These are phyloP conservation scores for Pseudorhiza aurosa DNA, from an alignment of 30 jellyfish, hydroid and myxozoan species.

Conservation along the genomic window DNA sequence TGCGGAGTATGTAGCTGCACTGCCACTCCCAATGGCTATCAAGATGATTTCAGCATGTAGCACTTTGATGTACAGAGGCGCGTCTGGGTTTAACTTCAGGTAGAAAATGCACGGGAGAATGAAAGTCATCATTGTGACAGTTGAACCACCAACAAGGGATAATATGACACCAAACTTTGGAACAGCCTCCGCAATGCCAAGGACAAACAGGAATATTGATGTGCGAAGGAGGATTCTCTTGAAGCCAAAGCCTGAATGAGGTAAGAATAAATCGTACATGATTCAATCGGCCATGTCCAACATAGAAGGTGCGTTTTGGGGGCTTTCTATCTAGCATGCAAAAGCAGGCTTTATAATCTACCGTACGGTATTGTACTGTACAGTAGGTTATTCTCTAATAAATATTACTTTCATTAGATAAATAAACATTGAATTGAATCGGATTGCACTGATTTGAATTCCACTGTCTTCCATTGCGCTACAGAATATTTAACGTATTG, in stretches of 20 bases:
- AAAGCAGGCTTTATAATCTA: too few species aligned
- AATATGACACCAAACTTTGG: conserved; percentile 89
- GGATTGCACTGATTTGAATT: too few species aligned
- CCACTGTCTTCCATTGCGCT: too few species aligned
- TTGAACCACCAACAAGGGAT: conserved; percentile 88
- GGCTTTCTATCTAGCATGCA: too few species aligned
- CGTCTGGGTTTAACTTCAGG: conserved; percentile 28
- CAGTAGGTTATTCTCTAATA: too few species aligned
- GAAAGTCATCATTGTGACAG: conserved; percentile 90
- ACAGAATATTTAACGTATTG: too few species aligned
- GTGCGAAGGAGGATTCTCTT: conserved; percentile 70
- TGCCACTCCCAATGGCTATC: conserved; percentile 80
- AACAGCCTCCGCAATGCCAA: conserved; percentile 90
- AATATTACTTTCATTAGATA: too few species aligned
- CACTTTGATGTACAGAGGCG: conserved; percentile 64
- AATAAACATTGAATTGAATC: too few species aligned
- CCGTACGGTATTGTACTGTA: too few species aligned
- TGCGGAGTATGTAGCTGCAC: conserved; percentile 87
- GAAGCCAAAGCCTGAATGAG: conserved; percentile 76
- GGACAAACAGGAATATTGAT: conserved; percentile 29
- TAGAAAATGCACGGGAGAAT: conserved; percentile 82
- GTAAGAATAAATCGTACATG: too few species aligned
- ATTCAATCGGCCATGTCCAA: too few species aligned
- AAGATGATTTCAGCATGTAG: conserved; percentile 75
- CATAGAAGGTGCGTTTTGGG: too few species aligned